phyloP scores from a whole-genome alignment of 2,888 invertebrate genomes.

The Silvanus unidentatus region DNA sequence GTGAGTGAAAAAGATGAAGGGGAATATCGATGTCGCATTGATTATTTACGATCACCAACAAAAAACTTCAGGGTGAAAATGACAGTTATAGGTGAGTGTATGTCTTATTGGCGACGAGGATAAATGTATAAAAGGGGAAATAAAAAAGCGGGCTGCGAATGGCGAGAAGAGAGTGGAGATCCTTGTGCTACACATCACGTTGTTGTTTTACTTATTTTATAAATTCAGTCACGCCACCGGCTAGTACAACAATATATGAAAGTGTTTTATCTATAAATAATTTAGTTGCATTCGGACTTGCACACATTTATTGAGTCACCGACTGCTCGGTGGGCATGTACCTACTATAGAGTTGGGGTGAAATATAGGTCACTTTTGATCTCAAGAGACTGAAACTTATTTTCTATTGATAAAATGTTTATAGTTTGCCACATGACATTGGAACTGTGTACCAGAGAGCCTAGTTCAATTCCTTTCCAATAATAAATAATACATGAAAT shows the following conservation, averaged over 20 bases:
- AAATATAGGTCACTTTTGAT: slow-evolving; percentile 1
- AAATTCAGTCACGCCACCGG: slow-evolving; percentile 3
- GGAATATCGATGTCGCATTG: slow-evolving; percentile 73
- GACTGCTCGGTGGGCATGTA: too few species aligned
- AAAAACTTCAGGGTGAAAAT: slow-evolving; percentile 68
- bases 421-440: too few species aligned
- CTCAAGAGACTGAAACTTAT: not conserved
- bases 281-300: not conserved
- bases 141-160: too few species aligned
- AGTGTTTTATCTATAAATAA: slow-evolving; percentile 4
- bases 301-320: not conserved
- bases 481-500: too few species aligned
- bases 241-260: slow-evolving; percentile 1
- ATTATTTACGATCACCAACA: slow-evolving; percentile 74
- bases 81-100: slow-evolving; percentile 65
- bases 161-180: too few species aligned
- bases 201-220: not conserved
- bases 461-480: too few species aligned
- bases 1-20: slow-evolving; percentile 65
- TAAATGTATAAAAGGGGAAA: not conserved
- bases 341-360: not conserved
- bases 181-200: too few species aligned
- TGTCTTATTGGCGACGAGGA: not conserved
- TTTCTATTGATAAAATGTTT: slow-evolving; percentile 2
- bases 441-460: too few species aligned